phyloP scores from a whole-genome alignment of 2,113 vertebrate species.

The Gambusia holbrooki region DNA sequence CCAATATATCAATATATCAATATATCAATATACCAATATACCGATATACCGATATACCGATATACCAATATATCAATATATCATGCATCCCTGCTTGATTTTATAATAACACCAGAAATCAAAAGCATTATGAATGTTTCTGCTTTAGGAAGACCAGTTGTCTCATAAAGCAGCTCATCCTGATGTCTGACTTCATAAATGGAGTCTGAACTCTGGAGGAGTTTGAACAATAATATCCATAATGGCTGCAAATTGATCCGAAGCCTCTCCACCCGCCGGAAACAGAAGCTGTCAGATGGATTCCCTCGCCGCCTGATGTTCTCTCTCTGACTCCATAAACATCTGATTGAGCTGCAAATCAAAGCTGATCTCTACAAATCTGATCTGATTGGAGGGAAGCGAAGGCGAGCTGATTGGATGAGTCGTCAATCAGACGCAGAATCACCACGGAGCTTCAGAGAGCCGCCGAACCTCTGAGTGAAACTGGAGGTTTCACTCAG shows the following conservation, averaged over 20 bases:
- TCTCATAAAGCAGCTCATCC: neutral
- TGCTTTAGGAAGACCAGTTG: no score
- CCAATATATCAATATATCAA: no score
- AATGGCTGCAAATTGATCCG: conserved; percentile 33
- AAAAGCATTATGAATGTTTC: no score
- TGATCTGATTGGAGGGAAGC: conserved; percentile 58
- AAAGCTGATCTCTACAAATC: conserved; percentile 65
- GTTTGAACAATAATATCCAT: conserved; percentile 35
- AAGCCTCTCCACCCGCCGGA: conserved; percentile 34
- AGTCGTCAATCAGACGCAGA: conserved; percentile 33
- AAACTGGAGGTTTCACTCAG: no score
- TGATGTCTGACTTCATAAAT: neutral
- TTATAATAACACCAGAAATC: no score
- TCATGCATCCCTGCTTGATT: no score
- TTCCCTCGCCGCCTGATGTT: neutral
- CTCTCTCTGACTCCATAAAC: conserved; percentile 40
- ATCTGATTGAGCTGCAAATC: conserved; percentile 61
- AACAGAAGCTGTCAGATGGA: conserved; percentile 3
- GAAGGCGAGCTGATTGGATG: no score
- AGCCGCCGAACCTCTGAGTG: no score
- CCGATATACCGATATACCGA: no score
- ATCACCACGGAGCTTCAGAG: no score
- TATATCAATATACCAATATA: no score
- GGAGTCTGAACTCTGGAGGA: neutral
- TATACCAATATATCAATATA: no score